Evolutionary conservation across 1,140 invertebrate genomes (phyloP).

Genomic region (Eueides isabella): DNA sequence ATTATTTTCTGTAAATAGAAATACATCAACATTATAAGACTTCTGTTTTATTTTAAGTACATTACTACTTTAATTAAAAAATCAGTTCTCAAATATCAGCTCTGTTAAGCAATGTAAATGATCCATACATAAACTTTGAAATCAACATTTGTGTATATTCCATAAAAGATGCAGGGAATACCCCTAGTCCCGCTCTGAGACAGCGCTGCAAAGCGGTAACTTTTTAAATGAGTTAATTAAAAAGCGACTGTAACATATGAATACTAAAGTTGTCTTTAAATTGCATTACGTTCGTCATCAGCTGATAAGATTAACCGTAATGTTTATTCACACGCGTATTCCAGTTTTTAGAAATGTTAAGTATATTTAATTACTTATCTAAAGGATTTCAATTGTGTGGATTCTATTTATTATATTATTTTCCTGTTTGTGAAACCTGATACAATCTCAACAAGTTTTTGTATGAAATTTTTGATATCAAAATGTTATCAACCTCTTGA

Average conservation of each 20-base stretch:
- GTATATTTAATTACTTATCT: constrained; percentile 6
- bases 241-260: background rate
- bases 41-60: background rate
- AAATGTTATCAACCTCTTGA: no score
- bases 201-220: background rate
- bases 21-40: background rate
- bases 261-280: background rate
- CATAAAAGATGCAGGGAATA: background rate
- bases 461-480: no score
- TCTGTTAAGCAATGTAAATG: background rate
- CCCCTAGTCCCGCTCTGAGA: background rate
- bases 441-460: background rate
- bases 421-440: constrained; percentile 2
- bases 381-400: background rate
- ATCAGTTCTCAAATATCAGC: background rate
- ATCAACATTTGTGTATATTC: background rate
- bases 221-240: background rate
- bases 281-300: background rate
- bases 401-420: background rate
- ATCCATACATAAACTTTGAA: background rate
- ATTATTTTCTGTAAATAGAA: background rate
- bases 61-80: background rate
- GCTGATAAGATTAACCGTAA: constrained; percentile 3
- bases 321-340: background rate
- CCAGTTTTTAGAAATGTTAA: constrained; percentile 9